Evolutionary conservation across 2,797 vertebrate genomes (phyloP).

Genomic region (Avahi laniger): DNA sequence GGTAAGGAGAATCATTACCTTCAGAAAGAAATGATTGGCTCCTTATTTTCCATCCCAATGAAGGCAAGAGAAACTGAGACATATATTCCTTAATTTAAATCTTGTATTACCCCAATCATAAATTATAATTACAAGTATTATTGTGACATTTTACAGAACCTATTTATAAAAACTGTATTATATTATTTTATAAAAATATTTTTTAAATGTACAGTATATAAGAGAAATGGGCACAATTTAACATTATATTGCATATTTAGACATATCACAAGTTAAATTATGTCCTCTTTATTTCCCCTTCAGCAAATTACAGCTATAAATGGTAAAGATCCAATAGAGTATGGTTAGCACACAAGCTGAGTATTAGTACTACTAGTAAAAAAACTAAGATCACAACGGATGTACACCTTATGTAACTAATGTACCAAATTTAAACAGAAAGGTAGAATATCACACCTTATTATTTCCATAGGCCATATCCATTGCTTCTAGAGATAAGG

Average conservation of each 20-base stretch:
- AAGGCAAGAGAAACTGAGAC: conserved; percentile 18
- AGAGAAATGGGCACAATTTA: not conserved
- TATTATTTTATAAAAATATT: not conserved
- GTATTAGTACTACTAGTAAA: not conserved
- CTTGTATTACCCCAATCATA: not conserved
- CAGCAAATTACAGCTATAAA: not conserved
- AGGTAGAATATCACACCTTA: conserved; percentile 88
- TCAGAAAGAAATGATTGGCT: conserved; percentile 51
- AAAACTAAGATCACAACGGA: not conserved
- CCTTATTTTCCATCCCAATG: not conserved
- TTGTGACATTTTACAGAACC: not conserved
- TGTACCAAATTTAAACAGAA: conserved; percentile 48
- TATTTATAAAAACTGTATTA: not conserved
- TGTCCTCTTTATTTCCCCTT: not conserved
- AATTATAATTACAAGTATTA: conserved; percentile 10
- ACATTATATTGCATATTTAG: not conserved
- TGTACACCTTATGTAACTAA: not conserved
- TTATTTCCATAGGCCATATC: conserved; percentile 99
- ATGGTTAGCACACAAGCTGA: not conserved
- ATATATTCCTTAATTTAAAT: conserved; percentile 39
- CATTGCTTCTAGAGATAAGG: conserved; percentile 98
- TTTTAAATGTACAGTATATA: not conserved
- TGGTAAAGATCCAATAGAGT: not conserved
- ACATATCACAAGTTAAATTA: not conserved
- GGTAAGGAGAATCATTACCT: conserved; percentile 10